These are phyloP conservation scores for Australoheros scitulus DNA, from an alignment of 2,113 vertebrate species.

Conservation along the genomic window DNA sequence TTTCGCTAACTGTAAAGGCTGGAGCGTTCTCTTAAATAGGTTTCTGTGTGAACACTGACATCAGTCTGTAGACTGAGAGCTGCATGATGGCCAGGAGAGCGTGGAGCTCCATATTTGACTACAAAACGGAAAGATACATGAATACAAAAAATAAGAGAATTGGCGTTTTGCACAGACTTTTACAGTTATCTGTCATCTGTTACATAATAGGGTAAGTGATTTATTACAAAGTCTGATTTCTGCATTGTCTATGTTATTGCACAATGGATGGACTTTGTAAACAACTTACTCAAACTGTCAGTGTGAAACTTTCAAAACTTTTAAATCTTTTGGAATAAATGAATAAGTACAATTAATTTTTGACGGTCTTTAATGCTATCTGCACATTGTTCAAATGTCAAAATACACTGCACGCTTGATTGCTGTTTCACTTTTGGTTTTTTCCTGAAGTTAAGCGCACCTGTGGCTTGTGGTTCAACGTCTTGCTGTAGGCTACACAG, in stretches of 20 bases:
- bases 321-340: not conserved
- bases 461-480: not conserved
- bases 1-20: too few relatives aligned
- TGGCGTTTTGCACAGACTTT: slow-evolving; percentile 86
- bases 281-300: not conserved
- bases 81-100: not conserved
- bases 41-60: not conserved
- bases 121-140: slow-evolving; percentile 91
- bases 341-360: not conserved
- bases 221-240: not conserved
- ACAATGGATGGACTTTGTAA: not conserved
- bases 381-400: not conserved
- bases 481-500: not conserved
- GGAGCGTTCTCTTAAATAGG: not conserved
- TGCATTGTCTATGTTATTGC: too few relatives aligned
- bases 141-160: slow-evolving; percentile 90
- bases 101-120: slow-evolving; percentile 81
- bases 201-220: slow-evolving; percentile 90
- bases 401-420: not conserved
- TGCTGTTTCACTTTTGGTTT: not conserved
- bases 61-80: not conserved
- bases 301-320: not conserved
- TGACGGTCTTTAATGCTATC: not conserved
- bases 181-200: slow-evolving; percentile 86
- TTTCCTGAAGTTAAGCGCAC: not conserved